These are phyloP conservation scores for Orchestes rusci DNA, from an alignment of 2,888 invertebrate genomes.

Conservation along the genomic window DNA sequence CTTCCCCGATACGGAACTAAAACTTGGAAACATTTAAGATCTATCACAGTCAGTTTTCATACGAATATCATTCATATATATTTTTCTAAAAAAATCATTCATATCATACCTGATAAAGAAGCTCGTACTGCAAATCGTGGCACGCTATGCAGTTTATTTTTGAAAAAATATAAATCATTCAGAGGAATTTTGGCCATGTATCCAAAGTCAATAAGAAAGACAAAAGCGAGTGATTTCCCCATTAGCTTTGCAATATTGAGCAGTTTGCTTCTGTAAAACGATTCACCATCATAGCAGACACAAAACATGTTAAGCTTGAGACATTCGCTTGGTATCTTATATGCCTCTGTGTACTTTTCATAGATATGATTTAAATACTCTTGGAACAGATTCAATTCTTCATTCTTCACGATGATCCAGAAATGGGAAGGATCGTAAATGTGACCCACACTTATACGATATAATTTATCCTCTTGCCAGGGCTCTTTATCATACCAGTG, in stretches of 20 bases:
- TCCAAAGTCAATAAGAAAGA: conserved; percentile 19
- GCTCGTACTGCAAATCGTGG: conserved; percentile 19
- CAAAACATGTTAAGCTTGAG: conserved; percentile 16
- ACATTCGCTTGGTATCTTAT: conserved; percentile 5
- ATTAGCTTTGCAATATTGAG: conserved; percentile 8
- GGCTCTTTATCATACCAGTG: conserved; percentile 13
- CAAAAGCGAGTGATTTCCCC: conserved; percentile 4
- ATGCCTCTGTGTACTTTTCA: conserved; percentile 7
- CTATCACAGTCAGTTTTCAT: too few species aligned
- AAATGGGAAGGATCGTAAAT: conserved; percentile 19
- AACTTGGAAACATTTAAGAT: too few species aligned
- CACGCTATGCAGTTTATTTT: conserved; percentile 14
- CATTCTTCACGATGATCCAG: conserved; percentile 15
- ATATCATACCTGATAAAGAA: conserved; percentile 15
- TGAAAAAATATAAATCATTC: conserved; percentile 17
- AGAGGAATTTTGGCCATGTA: conserved; percentile 13
- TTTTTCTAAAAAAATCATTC: too few species aligned
- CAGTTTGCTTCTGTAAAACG: conserved; percentile 10
- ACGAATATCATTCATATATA: too few species aligned
- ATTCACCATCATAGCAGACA: conserved; percentile 7
- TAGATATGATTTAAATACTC: conserved; percentile 15
- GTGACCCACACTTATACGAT: conserved; percentile 11
- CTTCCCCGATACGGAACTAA: too few species aligned
- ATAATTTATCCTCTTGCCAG: conserved; percentile 8
- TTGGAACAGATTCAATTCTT: conserved; percentile 14